Percentiles rank a stretch among this genome's conserved stretches.
phyloP scores from a whole-genome alignment of 2,113 vertebrate genomes.

The Seriola rivoliana region DNA sequence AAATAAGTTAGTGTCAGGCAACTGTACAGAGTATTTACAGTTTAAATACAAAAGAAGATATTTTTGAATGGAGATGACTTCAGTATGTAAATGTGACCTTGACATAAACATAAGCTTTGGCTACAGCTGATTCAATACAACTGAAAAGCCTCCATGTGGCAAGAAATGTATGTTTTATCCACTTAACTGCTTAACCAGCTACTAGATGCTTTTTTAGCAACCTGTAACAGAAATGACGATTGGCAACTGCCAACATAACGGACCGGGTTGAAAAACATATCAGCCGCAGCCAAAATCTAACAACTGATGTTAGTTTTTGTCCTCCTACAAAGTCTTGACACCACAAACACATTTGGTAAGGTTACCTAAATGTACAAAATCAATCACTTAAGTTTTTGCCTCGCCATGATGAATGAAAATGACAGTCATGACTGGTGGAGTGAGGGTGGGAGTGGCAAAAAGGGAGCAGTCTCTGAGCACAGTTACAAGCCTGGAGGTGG shows the following conservation, averaged over 20 bases:
- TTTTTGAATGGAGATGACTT: constrained; percentile 52
- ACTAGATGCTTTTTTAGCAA: background rate
- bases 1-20: constrained; percentile 86
- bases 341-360: constrained; percentile 2
- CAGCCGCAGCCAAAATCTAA: background rate
- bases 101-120: constrained; percentile 28
- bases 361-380: constrained; percentile 6
- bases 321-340: constrained; percentile 1
- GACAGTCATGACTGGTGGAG: constrained; percentile 23
- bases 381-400: background rate
- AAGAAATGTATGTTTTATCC: constrained; percentile 8
- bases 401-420: constrained; percentile 47
- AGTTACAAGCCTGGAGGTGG: constrained; percentile 79
- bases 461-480: constrained; percentile 79
- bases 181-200: background rate
- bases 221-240: background rate
- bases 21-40: constrained; percentile 85
- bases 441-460: constrained; percentile 29
- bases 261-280: background rate
- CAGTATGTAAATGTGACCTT: constrained; percentile 34
- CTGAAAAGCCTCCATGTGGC: background rate
- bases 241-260: constrained; percentile 12
- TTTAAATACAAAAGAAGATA: constrained; percentile 74
- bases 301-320: background rate
- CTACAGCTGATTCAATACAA: constrained; percentile 8